Conservation (phyloP, 2,113 vertebrate species). For the Pogonocichla stellata region DNA sequence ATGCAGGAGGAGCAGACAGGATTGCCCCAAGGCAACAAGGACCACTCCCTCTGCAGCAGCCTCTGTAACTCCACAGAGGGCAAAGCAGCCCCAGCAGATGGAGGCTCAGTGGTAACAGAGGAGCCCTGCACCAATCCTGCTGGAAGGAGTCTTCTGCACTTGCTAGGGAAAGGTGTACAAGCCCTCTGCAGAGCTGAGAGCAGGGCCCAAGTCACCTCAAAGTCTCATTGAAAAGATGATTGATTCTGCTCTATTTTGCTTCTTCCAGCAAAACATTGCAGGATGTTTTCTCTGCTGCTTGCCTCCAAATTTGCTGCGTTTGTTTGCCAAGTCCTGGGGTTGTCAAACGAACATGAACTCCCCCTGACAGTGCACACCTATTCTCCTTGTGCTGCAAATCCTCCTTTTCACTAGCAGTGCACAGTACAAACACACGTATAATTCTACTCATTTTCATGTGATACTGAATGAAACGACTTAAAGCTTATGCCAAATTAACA, state of each 20-base stretch:
- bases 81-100: not conserved
- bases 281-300: slow-evolving; percentile 10
- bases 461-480: slow-evolving; percentile 5
- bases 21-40: not conserved
- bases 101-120: not conserved
- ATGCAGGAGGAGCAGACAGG: not conserved
- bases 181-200: not conserved
- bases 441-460: not conserved
- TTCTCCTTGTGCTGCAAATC: not conserved
- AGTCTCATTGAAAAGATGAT: slow-evolving; percentile 38
- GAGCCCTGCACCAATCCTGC: not conserved
- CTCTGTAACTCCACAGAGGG: not conserved
- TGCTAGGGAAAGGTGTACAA: not conserved
- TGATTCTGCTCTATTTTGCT: slow-evolving; percentile 41
- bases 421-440: not conserved
- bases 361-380: slow-evolving; percentile 6
- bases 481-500: slow-evolving; percentile 42
- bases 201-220: slow-evolving; percentile 21
- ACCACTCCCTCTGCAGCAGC: not conserved
- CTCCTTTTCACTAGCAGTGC: not conserved
- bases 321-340: slow-evolving; percentile 29
- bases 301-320: not conserved
- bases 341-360: slow-evolving; percentile 26
- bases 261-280: slow-evolving; percentile 32
- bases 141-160: not conserved